Percentiles rank a stretch among this genome's conserved stretches.
Conservation (phyloP, 2,797 vertebrate genomes). For the Xiphophorus birchmanni region DNA sequence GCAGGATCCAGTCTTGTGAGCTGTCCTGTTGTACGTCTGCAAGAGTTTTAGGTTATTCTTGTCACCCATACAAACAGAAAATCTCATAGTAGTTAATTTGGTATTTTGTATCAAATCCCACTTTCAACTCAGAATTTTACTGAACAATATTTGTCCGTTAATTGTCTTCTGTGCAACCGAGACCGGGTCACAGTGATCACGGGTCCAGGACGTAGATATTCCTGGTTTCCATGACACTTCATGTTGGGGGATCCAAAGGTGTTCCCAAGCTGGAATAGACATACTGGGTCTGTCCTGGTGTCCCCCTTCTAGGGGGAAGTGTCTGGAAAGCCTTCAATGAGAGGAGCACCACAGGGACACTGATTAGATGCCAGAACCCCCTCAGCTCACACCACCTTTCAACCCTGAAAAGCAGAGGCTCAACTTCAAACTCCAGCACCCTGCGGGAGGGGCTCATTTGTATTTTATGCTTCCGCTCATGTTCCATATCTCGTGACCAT, state of each 20-base stretch:
- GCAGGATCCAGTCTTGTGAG: slow-evolving; percentile 25
- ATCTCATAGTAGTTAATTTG: background rate
- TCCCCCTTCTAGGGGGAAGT: background rate
- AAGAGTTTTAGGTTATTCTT: slow-evolving; percentile 32
- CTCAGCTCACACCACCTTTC: background rate
- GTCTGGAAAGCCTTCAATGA: background rate
- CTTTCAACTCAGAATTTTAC: background rate
- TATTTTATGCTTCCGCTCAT: background rate
- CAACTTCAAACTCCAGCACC: background rate
- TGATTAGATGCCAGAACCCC: slow-evolving; percentile 1
- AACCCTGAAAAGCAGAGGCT: background rate
- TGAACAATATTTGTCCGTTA: background rate
- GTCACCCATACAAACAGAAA: slow-evolving; percentile 20
- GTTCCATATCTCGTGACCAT: background rate
- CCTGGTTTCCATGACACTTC: background rate
- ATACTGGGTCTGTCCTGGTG: background rate
- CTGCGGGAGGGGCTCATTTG: background rate
- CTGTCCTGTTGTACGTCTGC: slow-evolving; percentile 24
- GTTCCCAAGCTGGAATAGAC: background rate
- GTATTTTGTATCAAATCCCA: background rate
- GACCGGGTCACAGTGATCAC: background rate
- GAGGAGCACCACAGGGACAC: background rate
- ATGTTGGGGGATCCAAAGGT: background rate
- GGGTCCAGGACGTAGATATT: background rate
- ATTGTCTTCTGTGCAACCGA: background rate